Evolutionary conservation across 2,888 invertebrate genomes (phyloP), one percentile per base, ranked within the genome.

Genomic region (Clusia tigrina): DNA sequence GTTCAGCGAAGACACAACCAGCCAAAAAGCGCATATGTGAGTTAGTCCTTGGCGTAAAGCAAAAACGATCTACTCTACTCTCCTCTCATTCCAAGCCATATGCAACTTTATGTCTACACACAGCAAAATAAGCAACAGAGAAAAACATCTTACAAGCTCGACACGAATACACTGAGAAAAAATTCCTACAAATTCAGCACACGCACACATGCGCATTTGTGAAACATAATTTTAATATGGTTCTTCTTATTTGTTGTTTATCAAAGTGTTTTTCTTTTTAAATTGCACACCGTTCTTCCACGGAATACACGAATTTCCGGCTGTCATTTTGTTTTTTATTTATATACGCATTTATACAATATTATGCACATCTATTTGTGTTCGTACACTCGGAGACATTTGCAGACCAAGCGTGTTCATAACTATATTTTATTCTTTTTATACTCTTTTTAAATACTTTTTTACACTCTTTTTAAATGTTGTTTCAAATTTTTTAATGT

Each of bases 21-120:
- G 71, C 76, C 79, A 76, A 70, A 81, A 79, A 74, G 73, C 78
- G 73, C 79, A 83, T 79, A 83, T 78, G 83, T 83, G 83, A 83
- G 83, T 82, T 74, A 73, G 71, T 54, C 63, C 58, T 25, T 17
- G 37, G 42, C 54, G 20, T 64, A 67, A 61, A 61, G 67, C 57
- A 48, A 64, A 55, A 67, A 55, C 64, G 63, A 60, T 23, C 23
- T 42, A 37, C n/a, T n/a, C n/a, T n/a, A n/a, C n/a, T n/a, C n/a
- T n/a, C n/a, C n/a, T n/a, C n/a, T n/a, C n/a, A n/a, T n/a, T n/a
- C n/a, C 32, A 51, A 18, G 25, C 55, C 63, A 37, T 3, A 22
- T 6, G 55, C 32, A 60, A 54, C 25, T 22, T n/a, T 25, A 25
- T 57, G 55, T 20, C 24, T 56, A 52, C 60, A 59, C 67, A 58